Percentiles rank a stretch among this genome's conserved stretches.
Evolutionary conservation across 2,113 vertebrate species (phyloP).

Genomic region (Cathartes aura): DNA sequence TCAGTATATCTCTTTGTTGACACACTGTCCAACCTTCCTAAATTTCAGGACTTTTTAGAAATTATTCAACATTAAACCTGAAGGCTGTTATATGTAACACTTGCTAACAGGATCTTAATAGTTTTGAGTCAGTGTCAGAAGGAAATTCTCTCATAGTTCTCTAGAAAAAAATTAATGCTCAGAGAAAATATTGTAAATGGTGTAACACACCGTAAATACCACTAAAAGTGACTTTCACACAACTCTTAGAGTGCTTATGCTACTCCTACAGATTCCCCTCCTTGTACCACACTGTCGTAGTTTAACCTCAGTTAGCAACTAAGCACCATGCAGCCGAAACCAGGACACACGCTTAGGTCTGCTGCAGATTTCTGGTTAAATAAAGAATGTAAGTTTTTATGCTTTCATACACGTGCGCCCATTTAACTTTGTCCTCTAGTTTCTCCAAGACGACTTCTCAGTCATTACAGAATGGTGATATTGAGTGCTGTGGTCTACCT

Average conservation of each 20-base stretch:
- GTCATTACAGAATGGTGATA: background rate
- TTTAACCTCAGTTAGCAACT: too few species aligned
- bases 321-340: too few species aligned
- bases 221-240: background rate
- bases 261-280: background rate
- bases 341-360: background rate
- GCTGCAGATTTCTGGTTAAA: background rate
- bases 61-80: background rate
- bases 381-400: background rate
- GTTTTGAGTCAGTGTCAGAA: background rate
- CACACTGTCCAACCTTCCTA: background rate
- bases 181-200: background rate
- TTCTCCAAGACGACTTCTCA: background rate
- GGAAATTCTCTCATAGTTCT: background rate
- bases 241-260: background rate
- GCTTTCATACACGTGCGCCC: fast-evolving
- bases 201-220: background rate
- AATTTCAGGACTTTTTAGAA: background rate
- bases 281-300: background rate
- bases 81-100: background rate
- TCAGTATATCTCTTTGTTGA: background rate
- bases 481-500: background rate
- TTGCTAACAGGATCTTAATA: background rate
- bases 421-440: background rate
- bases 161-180: background rate